These are phyloP conservation scores for Liodrosophila aerea DNA, from an alignment of 2,888 invertebrate genomes.

Conservation along the genomic window DNA sequence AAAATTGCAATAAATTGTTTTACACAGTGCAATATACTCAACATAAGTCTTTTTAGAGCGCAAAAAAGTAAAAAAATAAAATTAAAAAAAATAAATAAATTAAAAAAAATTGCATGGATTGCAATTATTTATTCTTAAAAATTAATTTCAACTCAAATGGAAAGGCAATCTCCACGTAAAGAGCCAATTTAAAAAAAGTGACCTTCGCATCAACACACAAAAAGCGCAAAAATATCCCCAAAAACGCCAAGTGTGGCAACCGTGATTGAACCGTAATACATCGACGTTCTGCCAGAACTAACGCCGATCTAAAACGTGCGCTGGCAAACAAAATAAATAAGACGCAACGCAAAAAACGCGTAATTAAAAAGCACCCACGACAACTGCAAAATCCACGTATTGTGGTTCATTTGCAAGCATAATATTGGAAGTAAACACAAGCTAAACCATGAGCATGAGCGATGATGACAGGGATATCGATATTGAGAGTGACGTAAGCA, in stretches of 20 bases:
- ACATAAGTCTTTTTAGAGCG: no score
- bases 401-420: not conserved
- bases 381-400: not conserved
- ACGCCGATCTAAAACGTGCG: conserved; percentile 42
- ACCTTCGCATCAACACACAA: no score
- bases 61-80: no score
- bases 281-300: conserved; percentile 20
- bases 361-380: conserved; percentile 19
- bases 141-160: no score
- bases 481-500: conserved; percentile 96
- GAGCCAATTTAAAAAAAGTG: no score
- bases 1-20: no score
- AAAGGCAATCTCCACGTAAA: no score
- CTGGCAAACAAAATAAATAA: conserved; percentile 48
- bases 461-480: conserved; percentile 97
- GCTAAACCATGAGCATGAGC: conserved; percentile 86
- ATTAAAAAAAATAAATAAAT: not conserved
- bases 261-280: no score
- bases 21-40: no score
- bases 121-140: no score
- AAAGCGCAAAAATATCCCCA: no score
- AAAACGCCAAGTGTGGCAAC: no score
- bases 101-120: not conserved
- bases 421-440: not conserved
- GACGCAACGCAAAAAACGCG: conserved; percentile 8